These are phyloP conservation scores for Pectinophora gossypiella DNA, from an alignment of 1,140 invertebrate genomes.

Conservation along the genomic window DNA sequence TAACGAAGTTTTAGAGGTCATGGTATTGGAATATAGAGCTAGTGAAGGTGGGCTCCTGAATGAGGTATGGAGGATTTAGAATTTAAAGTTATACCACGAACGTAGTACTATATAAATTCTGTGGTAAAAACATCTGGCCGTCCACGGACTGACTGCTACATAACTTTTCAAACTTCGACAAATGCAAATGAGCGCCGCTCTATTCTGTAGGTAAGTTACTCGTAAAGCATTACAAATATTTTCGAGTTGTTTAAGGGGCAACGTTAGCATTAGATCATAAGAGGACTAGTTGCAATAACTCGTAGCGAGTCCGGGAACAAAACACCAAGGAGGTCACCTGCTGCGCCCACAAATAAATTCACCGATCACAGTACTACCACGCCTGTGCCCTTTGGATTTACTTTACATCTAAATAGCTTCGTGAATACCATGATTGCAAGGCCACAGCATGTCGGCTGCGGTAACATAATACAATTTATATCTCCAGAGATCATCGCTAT, in stretches of 20 bases:
- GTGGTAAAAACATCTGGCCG: no score
- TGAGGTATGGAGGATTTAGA: no score
- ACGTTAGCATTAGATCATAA: neutral
- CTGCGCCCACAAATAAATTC: conserved; percentile 66
- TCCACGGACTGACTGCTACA: no score
- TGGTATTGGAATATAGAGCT: no score
- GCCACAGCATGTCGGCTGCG: neutral
- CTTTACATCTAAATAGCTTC: conserved; percentile 52
- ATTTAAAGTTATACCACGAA: no score
- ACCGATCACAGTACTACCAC: conserved; percentile 48
- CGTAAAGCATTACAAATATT: conserved; percentile 5
- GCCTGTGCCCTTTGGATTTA: conserved; percentile 67
- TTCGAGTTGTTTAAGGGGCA: neutral
- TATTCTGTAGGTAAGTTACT: no score
- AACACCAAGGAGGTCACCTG: conserved; percentile 63
- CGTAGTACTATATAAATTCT: no score
- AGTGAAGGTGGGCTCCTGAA: no score
- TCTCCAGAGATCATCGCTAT: neutral
- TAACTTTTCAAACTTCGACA: no score
- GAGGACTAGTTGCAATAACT: conserved; percentile 42
- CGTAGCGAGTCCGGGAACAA: conserved; percentile 51
- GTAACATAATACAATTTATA: conserved; percentile 1
- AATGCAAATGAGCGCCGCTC: no score
- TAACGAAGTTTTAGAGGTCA: no score
- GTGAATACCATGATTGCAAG: conserved; percentile 32